Evolutionary conservation across 1,140 invertebrate genomes (phyloP), one percentile per base, ranked within the genome.

Genomic region (Aphelinus atriplicis): DNA sequence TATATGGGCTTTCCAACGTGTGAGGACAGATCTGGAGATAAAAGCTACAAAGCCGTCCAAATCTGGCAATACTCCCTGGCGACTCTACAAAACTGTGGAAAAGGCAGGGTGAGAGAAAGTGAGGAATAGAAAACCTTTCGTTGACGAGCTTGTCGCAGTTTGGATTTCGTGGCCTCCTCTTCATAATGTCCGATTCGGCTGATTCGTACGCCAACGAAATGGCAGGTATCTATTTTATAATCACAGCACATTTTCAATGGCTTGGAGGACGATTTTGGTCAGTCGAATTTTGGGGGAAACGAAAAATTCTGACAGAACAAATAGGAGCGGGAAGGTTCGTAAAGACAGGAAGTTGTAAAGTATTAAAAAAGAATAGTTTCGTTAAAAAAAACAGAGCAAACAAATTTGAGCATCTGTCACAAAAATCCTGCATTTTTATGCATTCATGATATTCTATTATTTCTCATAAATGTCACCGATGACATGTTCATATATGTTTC

Each of bases 101-200:
- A 45, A 46, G 10, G 7, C 4, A 50, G 62, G 72, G 57, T 70
- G 64, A 76, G 48, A 66, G 50, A 66, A 66, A 66, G 56, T 58
- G 42, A 53, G 4, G 5, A 7, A 57, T 26, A 65, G 47, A 60
- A 66, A 95, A 96, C 95, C 97, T 97, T 93, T 98, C 96, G 90
- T 99, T 99, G 85, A 99, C 97, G 88, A 99, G 94, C 91, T 98
- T 99, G 91, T 99, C 98, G 81, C 92, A 92, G 83, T 93, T 91
- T 72, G 98, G 97, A 90, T 99, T 95, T 89, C 98, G 93, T 81
- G 98, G 98, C 82, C 93, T 93, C 81, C 98, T 93, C 92, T 99
- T 99, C 98, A 99, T 99, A 88, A 99, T 99, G 90, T 99, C 98
- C 80, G 95, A 95, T 89, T 99, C 98, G 71, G 98, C 95, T 88